Percentiles rank a stretch among this genome's conserved stretches.
Conservation (phyloP, 2,113 vertebrate species). For the Aptenodytes patagonicus region DNA sequence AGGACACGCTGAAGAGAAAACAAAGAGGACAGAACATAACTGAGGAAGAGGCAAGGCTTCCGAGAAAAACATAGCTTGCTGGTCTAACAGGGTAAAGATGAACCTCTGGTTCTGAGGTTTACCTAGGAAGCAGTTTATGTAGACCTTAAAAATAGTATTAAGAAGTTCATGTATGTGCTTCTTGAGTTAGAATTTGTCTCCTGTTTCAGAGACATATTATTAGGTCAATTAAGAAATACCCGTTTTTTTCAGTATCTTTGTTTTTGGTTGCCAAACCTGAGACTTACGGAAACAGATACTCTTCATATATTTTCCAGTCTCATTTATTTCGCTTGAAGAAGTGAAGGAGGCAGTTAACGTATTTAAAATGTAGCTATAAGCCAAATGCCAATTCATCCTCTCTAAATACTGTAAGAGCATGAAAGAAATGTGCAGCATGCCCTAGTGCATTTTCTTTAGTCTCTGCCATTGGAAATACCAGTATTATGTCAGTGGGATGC, state of each 20-base stretch:
- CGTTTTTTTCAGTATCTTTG: background rate
- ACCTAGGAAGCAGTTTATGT: background rate
- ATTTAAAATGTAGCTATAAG: background rate
- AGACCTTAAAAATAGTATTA: background rate
- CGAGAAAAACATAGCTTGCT: background rate
- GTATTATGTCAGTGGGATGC: background rate
- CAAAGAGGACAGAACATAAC: background rate
- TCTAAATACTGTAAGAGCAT: background rate
- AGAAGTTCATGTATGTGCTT: background rate
- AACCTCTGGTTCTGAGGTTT: background rate
- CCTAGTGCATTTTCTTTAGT: background rate
- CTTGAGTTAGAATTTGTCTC: background rate
- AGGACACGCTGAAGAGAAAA: background rate
- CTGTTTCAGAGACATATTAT: background rate
- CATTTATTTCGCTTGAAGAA: background rate
- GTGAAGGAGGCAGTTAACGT: background rate
- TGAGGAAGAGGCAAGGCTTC: background rate
- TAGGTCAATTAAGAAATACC: background rate
- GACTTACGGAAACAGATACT: background rate
- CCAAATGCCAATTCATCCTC: background rate
- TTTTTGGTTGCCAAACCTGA: background rate
- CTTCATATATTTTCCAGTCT: background rate
- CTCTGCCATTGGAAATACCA: background rate
- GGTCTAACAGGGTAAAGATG: background rate
- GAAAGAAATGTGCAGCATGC: background rate